These are phyloP conservation scores for Rhinolophus ferrumequinum DNA, from an alignment of 2,113 vertebrate species.

Conservation along the genomic window DNA sequence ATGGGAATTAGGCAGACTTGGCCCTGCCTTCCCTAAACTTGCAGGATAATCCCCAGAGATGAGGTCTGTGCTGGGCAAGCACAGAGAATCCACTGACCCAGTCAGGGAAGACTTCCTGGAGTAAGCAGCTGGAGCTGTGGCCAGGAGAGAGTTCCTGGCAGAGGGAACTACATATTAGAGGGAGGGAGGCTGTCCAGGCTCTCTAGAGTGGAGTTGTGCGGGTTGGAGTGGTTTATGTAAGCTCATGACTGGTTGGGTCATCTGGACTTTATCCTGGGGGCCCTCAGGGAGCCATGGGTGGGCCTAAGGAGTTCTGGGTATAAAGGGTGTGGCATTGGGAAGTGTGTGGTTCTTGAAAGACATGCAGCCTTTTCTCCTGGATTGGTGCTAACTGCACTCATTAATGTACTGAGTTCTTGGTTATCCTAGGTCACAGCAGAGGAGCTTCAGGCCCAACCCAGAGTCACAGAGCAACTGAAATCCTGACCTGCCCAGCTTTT, in stretches of 20 bases:
- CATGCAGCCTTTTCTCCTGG: neutral
- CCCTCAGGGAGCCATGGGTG: neutral
- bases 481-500: neutral
- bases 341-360: neutral
- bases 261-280: constrained; percentile 27
- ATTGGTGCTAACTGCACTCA: neutral
- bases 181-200: neutral
- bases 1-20: neutral
- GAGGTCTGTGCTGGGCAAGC: neutral
- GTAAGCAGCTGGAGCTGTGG: neutral
- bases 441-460: neutral
- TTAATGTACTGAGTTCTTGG: neutral
- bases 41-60: neutral
- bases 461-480: neutral
- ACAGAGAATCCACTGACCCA: neutral
- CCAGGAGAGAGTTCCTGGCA: neutral
- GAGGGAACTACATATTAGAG: neutral
- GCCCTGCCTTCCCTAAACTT: neutral
- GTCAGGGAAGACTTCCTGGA: neutral
- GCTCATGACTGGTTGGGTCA: constrained; percentile 38
- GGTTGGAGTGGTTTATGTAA: neutral
- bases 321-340: neutral
- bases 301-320: neutral
- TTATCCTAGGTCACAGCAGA: neutral
- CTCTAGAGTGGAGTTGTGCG: neutral